phyloP scores from a whole-genome alignment of 2,888 invertebrate species.

The Synanthedon myopaeformis region DNA sequence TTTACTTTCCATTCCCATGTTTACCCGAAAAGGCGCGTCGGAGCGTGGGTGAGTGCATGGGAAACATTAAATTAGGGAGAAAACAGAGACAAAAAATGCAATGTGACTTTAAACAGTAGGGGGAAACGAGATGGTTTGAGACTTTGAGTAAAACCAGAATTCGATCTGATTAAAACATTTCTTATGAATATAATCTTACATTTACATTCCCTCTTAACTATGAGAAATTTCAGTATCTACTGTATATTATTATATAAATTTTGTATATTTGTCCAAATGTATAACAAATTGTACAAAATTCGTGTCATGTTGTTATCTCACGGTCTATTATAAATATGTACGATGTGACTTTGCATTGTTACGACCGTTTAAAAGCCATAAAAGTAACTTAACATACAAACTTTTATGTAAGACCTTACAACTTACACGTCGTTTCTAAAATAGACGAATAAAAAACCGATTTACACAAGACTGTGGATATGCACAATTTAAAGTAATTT shows the following conservation, averaged over 20 bases:
- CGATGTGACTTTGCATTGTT: neutral
- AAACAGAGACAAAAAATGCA: slow-evolving; percentile 52
- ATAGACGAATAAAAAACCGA: neutral
- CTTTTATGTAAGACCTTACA: neutral
- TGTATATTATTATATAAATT: slow-evolving; percentile 12
- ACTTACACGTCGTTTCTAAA: neutral
- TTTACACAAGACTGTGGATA: neutral
- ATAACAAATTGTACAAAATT: neutral
- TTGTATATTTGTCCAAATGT: neutral
- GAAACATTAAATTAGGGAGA: slow-evolving; percentile 58
- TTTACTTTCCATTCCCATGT: slow-evolving; percentile 60
- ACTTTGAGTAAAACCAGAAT: slow-evolving; percentile 27
- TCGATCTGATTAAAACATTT: slow-evolving; percentile 38
- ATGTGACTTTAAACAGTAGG: slow-evolving; percentile 23
- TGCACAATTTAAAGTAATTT: slow-evolving; percentile 11
- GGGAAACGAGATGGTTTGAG: slow-evolving; percentile 34
- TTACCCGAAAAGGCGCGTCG: slow-evolving; percentile 62
- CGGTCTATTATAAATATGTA: neutral
- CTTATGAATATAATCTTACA: slow-evolving; percentile 28
- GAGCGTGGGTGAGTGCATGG: slow-evolving; percentile 61
- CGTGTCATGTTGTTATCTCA: neutral
- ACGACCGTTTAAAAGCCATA: neutral
- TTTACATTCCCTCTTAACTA: slow-evolving; percentile 17
- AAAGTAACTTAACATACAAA: neutral
- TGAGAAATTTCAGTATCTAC: slow-evolving; percentile 28